A percentile compares a stretch with the other conserved stretches of the same genome.
Evolutionary conservation across 2,888 invertebrate species (phyloP).

Genomic region (Melangyna quadrimaculata): DNA sequence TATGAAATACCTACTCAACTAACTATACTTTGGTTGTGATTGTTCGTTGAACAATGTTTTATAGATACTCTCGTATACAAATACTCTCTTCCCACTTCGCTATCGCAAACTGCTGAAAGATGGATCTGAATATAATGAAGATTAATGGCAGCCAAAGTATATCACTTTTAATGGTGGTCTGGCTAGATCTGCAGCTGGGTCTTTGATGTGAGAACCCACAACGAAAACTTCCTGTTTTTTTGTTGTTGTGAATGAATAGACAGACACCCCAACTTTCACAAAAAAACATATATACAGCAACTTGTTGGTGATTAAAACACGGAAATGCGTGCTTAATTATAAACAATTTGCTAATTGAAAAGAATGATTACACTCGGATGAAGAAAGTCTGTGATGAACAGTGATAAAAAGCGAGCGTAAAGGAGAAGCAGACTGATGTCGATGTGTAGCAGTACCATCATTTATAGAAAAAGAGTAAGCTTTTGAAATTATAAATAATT

Average conservation of each 20-base stretch:
- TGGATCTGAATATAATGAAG: slow-evolving; percentile 62
- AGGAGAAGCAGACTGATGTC: not conserved
- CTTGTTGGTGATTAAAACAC: slow-evolving; percentile 37
- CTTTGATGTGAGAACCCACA: not conserved
- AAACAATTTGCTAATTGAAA: slow-evolving; percentile 68
- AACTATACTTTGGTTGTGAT: not conserved
- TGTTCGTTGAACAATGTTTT: slow-evolving; percentile 4
- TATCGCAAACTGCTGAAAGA: slow-evolving; percentile 2
- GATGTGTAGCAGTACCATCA: not conserved
- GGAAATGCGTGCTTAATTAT: slow-evolving; percentile 53
- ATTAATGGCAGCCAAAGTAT: slow-evolving; percentile 36
- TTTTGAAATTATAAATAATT: slow-evolving; percentile 33
- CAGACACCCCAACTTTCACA: not conserved
- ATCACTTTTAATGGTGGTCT: slow-evolving; percentile 9
- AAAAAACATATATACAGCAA: not conserved
- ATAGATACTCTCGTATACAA: not conserved
- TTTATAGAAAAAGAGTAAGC: not conserved
- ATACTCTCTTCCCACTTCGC: not conserved
- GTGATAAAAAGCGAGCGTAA: not conserved
- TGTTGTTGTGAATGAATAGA: not conserved
- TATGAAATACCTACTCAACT: not conserved
- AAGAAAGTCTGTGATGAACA: slow-evolving; percentile 17
- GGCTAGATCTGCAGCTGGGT: slow-evolving; percentile 13
- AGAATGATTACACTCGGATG: slow-evolving; percentile 52
- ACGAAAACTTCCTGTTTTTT: not conserved